Conservation (phyloP, 2,888 invertebrate genomes). For the Syrista parreyssii region DNA sequence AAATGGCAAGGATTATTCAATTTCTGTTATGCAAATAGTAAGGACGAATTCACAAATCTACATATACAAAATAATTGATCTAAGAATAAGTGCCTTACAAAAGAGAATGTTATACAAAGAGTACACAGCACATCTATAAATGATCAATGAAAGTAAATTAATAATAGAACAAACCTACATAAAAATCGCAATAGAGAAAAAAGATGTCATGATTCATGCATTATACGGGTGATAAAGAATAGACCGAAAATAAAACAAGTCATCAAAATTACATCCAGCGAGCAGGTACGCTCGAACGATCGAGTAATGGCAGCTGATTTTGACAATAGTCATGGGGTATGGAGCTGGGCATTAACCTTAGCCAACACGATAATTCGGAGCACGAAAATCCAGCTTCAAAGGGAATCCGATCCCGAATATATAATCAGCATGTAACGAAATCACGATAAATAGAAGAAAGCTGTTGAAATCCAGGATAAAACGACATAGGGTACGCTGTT, state of each 20-base stretch:
- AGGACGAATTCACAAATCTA: background rate
- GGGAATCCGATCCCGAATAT: background rate
- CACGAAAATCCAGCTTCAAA: background rate
- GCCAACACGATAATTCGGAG: constrained; percentile 13
- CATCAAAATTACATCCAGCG: background rate
- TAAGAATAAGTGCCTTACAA: background rate
- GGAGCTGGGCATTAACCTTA: constrained; percentile 42
- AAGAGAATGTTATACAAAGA: background rate
- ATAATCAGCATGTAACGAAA: background rate
- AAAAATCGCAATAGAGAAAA: background rate
- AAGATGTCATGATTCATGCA: background rate
- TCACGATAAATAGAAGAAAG: constrained; percentile 12
- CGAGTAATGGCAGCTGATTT: constrained; percentile 64
- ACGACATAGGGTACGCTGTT: constrained; percentile 36
- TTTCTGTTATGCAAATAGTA: background rate
- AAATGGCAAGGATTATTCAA: background rate
- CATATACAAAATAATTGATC: background rate
- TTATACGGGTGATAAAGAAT: background rate
- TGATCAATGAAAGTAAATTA: background rate
- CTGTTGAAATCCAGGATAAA: constrained; percentile 13
- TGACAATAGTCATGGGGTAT: constrained; percentile 44
- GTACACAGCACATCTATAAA: background rate
- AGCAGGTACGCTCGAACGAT: constrained; percentile 6
- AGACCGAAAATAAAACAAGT: background rate
- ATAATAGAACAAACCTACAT: background rate